phyloP scores from a whole-genome alignment of 1,140 invertebrate genomes.

The Venustaconcha ellipsiformis region DNA sequence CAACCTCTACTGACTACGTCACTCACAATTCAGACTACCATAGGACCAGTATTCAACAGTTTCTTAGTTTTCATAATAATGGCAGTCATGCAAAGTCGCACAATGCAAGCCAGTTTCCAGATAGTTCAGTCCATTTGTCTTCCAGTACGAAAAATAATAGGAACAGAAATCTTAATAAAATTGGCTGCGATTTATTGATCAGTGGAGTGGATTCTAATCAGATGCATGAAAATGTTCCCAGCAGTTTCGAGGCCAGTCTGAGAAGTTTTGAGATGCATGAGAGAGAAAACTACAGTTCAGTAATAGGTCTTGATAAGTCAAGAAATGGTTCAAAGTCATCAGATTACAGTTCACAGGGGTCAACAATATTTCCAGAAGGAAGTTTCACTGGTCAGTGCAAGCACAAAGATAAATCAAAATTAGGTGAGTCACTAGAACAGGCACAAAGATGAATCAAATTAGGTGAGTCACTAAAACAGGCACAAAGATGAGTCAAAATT shows the following conservation, averaged over 20 bases:
- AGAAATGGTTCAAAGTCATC: conserved; percentile 25
- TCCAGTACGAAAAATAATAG: no score
- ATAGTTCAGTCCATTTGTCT: no score
- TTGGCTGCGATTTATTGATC: no score
- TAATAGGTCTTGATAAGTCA: conserved; percentile 18
- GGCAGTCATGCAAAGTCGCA: no score
- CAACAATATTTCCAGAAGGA: conserved; percentile 48
- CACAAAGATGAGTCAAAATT: conserved; percentile 57
- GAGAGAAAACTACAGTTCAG: conserved; percentile 8
- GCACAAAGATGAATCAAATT: conserved; percentile 57
- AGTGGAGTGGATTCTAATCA: no score
- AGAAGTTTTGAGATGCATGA: conserved; percentile 30
- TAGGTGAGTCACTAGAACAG: conserved; percentile 47
- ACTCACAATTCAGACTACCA: no score
- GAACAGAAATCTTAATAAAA: no score
- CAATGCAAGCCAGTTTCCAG: no score
- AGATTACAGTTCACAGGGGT: conserved; percentile 27
- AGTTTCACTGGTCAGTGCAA: conserved; percentile 52
- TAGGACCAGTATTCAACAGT: no score
- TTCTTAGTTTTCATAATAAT: no score
- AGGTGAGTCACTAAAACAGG: conserved; percentile 47
- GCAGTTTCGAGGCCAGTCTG: conserved; percentile 4
- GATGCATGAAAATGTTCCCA: no score
- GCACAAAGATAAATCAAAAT: conserved; percentile 54
- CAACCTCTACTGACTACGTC: no score